A percentile compares a stretch with the other conserved stretches of the same genome.
Conservation (phyloP, 1,140 invertebrate genomes). For the Drosophila pseudoobscura region DNA sequence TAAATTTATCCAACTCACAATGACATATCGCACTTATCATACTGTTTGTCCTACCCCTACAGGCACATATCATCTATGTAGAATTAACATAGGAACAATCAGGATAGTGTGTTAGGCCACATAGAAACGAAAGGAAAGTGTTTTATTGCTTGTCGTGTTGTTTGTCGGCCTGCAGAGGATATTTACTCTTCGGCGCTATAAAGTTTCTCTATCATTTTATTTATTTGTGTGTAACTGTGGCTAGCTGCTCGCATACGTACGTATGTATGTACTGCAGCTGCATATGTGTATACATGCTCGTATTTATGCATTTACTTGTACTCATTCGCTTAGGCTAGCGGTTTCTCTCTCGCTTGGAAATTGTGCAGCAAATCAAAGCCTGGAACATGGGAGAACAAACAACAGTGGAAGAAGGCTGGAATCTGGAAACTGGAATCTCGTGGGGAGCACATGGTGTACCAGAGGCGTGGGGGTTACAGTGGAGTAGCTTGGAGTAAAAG, state of each 20-base stretch:
- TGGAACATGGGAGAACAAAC: slow-evolving; percentile 36
- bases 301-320: slow-evolving; percentile 8
- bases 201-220: slow-evolving; percentile 27
- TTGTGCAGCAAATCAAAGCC: slow-evolving; percentile 34
- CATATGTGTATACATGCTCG: slow-evolving; percentile 10
- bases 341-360: slow-evolving; percentile 28
- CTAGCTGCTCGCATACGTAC: slow-evolving; percentile 8
- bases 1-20: slow-evolving; percentile 35
- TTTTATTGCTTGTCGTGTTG: slow-evolving; percentile 8
- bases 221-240: slow-evolving; percentile 17
- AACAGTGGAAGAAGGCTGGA: slow-evolving; percentile 11
- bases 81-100: slow-evolving; percentile 43
- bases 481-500: background rate
- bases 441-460: slow-evolving; percentile 24
- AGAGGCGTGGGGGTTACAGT: background rate
- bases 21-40: slow-evolving; percentile 36
- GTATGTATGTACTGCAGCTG: background rate
- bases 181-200: slow-evolving; percentile 22
- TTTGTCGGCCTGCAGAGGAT: slow-evolving; percentile 18
- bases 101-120: slow-evolving; percentile 16
- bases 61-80: slow-evolving; percentile 26
- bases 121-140: slow-evolving; percentile 29
- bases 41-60: slow-evolving; percentile 14
- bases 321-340: slow-evolving; percentile 10
- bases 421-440: slow-evolving; percentile 31